phyloP scores from a whole-genome alignment of 2,797 vertebrate genomes.

The Rhabdomys pumilio region DNA sequence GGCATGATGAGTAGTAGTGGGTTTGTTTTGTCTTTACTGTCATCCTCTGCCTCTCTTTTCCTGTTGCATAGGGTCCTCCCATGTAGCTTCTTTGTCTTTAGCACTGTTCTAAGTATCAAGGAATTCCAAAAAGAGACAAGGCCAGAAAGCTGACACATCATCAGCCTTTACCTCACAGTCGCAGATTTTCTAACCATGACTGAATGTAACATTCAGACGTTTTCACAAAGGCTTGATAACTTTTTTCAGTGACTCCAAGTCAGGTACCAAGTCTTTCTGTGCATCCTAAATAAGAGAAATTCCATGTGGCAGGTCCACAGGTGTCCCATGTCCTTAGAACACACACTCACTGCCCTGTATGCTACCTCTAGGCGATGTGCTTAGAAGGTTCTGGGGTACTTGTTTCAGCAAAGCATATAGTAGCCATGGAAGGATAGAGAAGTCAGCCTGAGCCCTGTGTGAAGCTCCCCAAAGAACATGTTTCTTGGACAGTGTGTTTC shows the following conservation, averaged over 20 bases:
- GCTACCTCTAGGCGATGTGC: neutral
- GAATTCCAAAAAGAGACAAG: neutral
- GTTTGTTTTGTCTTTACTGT: fast-evolving
- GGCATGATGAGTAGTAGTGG: fast-evolving
- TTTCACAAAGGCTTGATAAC: fast-evolving
- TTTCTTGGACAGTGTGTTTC: neutral
- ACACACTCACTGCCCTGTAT: fast-evolving
- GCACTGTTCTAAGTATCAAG: neutral
- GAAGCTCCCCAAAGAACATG: no score
- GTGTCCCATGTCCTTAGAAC: neutral
- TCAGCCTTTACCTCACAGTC: neutral
- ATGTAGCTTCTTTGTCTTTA: no score
- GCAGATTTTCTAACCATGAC: neutral
- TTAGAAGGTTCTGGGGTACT: neutral
- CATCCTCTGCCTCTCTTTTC: fast-evolving
- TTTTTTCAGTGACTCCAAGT: neutral
- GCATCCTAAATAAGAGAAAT: neutral
- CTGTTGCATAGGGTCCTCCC: fast-evolving
- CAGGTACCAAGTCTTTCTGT: neutral
- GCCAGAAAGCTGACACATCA: fast-evolving
- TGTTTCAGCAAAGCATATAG: neutral
- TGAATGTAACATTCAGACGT: neutral
- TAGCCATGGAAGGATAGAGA: neutral
- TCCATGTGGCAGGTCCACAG: fast-evolving
- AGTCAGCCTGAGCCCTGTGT: neutral